Percentiles rank a stretch among this genome's conserved stretches.
These are phyloP conservation scores for Mormyrops boulengeri DNA, from an alignment of 2,797 vertebrate species.

Conservation along the genomic window DNA sequence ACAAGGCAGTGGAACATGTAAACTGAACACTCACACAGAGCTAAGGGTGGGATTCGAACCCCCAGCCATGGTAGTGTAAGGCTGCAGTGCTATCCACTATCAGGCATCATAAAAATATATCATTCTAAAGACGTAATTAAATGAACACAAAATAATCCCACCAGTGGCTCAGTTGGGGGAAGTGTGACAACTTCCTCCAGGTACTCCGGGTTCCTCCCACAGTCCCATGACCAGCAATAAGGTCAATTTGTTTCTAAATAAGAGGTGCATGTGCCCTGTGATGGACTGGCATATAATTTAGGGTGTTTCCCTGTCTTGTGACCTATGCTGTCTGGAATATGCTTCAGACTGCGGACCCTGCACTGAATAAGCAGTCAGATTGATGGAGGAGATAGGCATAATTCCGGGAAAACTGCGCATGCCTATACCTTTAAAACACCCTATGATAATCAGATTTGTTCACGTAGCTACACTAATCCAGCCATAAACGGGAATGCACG, in stretches of 20 bases:
- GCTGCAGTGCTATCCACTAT: neutral
- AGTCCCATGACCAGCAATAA: neutral
- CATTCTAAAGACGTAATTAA: neutral
- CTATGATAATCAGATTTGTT: neutral
- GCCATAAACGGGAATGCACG: neutral
- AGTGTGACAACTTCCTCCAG: neutral
- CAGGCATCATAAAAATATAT: neutral
- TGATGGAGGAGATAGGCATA: neutral
- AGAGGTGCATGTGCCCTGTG: neutral
- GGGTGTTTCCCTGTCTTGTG: neutral
- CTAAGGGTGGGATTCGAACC: neutral
- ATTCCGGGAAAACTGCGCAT: neutral
- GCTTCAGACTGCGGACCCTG: neutral
- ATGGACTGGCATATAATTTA: neutral
- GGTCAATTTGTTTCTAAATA: neutral
- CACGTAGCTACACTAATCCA: neutral
- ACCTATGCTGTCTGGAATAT: neutral
- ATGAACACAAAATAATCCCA: neutral
- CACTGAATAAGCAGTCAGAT: neutral
- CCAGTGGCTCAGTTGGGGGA: neutral
- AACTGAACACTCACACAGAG: neutral
- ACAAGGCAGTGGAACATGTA: neutral
- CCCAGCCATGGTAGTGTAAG: neutral
- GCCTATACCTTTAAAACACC: neutral
- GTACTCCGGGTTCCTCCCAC: neutral